These are phyloP conservation scores for Lasioglossum oenotherae DNA, from an alignment of 2,888 invertebrate genomes.

Conservation along the genomic window DNA sequence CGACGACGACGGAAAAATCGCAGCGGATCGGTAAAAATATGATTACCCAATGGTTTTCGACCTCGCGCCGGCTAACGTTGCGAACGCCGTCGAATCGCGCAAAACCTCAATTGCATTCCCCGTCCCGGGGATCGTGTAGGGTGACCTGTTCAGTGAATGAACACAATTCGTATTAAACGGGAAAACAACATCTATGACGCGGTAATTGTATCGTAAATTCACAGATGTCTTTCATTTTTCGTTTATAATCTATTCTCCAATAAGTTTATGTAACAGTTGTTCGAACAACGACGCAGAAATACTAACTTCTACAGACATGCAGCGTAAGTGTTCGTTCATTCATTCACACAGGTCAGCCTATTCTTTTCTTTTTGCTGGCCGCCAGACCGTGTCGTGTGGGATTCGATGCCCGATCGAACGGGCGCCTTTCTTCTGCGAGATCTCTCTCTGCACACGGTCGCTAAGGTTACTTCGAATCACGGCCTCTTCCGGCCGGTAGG, in stretches of 20 bases:
- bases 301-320: too few species aligned
- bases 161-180: background rate
- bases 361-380: constrained; percentile 19
- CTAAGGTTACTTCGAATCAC: constrained; percentile 68
- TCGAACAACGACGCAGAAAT: background rate
- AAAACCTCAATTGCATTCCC: background rate
- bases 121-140: background rate
- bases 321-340: too few species aligned
- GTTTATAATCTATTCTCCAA: too few species aligned
- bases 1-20: constrained; percentile 19
- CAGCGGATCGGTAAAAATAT: constrained; percentile 25
- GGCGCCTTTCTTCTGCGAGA: constrained; percentile 55
- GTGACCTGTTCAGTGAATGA: background rate
- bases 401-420: constrained; percentile 51
- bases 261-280: background rate
- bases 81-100: background rate
- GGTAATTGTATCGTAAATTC: background rate
- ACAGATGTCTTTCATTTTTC: background rate
- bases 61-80: background rate
- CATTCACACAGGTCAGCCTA: too few species aligned
- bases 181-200: background rate
- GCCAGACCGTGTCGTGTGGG: constrained; percentile 20
- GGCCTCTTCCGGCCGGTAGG: constrained; percentile 61
- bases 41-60: constrained; percentile 26
- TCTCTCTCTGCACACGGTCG: constrained; percentile 61